A percentile compares a stretch with the other conserved stretches of the same genome.
Evolutionary conservation across 1,140 invertebrate species (phyloP).

Genomic region (Camponotus vicinus): DNA sequence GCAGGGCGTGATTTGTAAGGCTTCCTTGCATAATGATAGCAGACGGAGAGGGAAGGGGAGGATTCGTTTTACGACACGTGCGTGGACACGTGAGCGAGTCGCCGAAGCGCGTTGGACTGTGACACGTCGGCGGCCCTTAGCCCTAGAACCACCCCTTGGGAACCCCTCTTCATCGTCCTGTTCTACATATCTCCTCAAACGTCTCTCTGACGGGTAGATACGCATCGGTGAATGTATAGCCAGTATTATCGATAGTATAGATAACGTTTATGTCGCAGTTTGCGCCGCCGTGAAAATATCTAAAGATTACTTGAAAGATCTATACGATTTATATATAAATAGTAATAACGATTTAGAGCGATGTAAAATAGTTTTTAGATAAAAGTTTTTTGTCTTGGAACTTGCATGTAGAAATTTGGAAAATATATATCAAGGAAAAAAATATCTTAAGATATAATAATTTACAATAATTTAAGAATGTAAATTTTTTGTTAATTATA

Average conservation of each 20-base stretch:
- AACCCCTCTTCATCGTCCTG: conserved; percentile 58
- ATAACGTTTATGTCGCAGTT: conserved; percentile 18
- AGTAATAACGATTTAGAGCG: neutral
- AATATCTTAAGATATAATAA: neutral
- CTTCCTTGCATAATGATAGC: conserved; percentile 78
- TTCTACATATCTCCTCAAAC: conserved; percentile 49
- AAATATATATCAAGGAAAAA: neutral
- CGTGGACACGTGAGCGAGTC: conserved; percentile 81
- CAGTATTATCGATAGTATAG: conserved; percentile 37
- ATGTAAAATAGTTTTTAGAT: neutral
- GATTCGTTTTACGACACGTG: conserved; percentile 79
- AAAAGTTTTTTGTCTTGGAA: neutral
- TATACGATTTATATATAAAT: too few relatives aligned
- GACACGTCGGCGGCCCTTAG: conserved; percentile 77
- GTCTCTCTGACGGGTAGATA: conserved; percentile 44
- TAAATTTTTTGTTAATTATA: neutral
- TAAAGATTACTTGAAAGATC: neutral
- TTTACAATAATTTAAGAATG: neutral
- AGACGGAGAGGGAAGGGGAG: conserved; percentile 53
- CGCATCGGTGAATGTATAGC: conserved; percentile 43
- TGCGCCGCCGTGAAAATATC: neutral
- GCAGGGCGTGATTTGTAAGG: conserved; percentile 81
- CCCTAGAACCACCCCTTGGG: conserved; percentile 58
- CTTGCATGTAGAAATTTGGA: neutral
- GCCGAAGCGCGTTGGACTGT: conserved; percentile 81